Percentiles rank a stretch among this genome's conserved stretches.
These are phyloP conservation scores for Leptothorax acervorum DNA, from an alignment of 2,888 invertebrate species.

Conservation along the genomic window DNA sequence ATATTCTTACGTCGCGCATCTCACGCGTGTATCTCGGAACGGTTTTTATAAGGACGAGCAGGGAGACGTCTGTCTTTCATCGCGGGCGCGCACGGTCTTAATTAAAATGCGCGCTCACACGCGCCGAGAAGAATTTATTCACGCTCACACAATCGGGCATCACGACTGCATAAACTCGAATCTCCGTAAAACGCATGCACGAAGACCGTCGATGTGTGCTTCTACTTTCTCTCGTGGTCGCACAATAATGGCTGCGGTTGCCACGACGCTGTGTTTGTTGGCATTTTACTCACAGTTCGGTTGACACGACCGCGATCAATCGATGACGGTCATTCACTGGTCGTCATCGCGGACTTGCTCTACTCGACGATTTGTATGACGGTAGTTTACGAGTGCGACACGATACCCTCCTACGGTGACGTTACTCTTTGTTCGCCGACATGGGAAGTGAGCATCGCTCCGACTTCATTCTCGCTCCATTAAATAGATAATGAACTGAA, in stretches of 20 bases:
- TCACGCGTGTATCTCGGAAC: background rate
- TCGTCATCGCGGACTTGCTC: slow-evolving; percentile 33
- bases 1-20: background rate
- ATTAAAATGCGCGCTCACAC: slow-evolving; percentile 80
- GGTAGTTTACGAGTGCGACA: slow-evolving; percentile 48
- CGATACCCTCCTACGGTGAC: slow-evolving; percentile 51
- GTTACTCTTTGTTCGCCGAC: slow-evolving; percentile 76
- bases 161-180: background rate
- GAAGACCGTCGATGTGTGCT: background rate
- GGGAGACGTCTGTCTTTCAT: slow-evolving; percentile 20
- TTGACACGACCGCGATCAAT: slow-evolving; percentile 76
- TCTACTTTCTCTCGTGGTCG: background rate
- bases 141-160: slow-evolving; percentile 31
- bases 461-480: slow-evolving; percentile 77
- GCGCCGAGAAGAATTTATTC: slow-evolving; percentile 55
- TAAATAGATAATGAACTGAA: slow-evolving; percentile 77
- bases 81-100: slow-evolving; percentile 37
- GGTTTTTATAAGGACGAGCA: slow-evolving; percentile 1
- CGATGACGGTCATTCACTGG: slow-evolving; percentile 68
- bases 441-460: slow-evolving; percentile 83
- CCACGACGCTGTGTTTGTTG: slow-evolving; percentile 64
- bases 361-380: slow-evolving; percentile 41
- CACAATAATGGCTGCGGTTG: slow-evolving; percentile 19
- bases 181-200: background rate
- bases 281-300: slow-evolving; percentile 77